These are phyloP conservation scores for Oceanodroma tethys DNA, from an alignment of 2,113 vertebrate genomes.

Conservation along the genomic window DNA sequence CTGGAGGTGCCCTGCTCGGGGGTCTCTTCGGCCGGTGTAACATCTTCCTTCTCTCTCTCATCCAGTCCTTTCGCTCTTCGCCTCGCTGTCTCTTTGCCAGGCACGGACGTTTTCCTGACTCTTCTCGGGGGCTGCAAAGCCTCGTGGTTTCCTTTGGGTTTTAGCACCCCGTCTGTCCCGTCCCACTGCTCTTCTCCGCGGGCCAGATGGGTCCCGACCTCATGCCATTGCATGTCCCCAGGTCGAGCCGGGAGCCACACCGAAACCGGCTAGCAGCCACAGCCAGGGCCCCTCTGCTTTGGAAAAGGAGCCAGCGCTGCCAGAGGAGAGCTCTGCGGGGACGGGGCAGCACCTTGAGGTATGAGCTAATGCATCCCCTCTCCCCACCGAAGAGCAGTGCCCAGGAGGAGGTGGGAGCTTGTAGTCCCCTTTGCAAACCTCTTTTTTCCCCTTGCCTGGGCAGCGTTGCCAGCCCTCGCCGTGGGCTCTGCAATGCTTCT, in stretches of 20 bases:
- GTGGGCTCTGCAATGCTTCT: fast-evolving
- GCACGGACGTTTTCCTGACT: background rate
- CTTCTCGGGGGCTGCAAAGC: background rate
- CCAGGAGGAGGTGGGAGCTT: background rate
- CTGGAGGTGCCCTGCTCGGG: background rate
- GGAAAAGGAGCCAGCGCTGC: background rate
- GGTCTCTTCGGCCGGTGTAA: background rate
- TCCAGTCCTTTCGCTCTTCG: background rate
- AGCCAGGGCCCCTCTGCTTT: background rate
- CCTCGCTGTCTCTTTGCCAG: background rate
- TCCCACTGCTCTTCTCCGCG: background rate
- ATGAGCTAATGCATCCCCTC: background rate
- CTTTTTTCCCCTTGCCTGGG: background rate
- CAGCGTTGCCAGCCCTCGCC: fast-evolving
- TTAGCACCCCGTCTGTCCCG: fast-evolving
- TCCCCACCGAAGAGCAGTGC: background rate
- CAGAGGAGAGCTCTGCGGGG: fast-evolving
- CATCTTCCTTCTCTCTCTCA: background rate
- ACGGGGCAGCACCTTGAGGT: background rate
- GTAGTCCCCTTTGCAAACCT: background rate
- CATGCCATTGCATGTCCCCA: background rate
- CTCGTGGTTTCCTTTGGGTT: background rate
- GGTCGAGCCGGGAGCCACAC: background rate
- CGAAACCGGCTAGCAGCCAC: background rate
- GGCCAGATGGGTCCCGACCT: background rate